Percentiles rank a stretch among this genome's conserved stretches.
Evolutionary conservation across 53 echinoderm and acorn worm genomes (phyloP).

Genomic region (Temnopleurus reevesii): DNA sequence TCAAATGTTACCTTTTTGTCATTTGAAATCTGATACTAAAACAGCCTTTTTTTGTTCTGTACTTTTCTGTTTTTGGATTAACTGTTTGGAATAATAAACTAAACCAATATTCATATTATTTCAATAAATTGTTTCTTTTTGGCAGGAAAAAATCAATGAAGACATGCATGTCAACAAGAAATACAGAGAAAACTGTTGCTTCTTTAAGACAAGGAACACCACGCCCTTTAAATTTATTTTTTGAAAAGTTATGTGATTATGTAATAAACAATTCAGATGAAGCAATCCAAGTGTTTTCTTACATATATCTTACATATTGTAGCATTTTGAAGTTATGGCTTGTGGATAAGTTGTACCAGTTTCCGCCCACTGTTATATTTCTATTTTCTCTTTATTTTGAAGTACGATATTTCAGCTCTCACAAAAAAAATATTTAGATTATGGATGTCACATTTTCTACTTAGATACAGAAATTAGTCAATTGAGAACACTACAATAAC

Average conservation of each 20-base stretch:
- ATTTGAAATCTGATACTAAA: not conserved
- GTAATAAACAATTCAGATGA: too few relatives aligned
- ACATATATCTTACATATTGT: not conserved
- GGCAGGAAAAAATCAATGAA: not conserved
- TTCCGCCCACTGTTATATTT: not conserved
- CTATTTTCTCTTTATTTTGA: not conserved
- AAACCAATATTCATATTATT: not conserved
- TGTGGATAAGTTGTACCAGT: slow-evolving; percentile 2
- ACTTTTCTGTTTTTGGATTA: not conserved
- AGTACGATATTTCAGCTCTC: slow-evolving; percentile 18
- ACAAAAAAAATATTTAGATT: not conserved
- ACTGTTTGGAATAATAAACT: too few relatives aligned
- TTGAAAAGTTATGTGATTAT: not conserved
- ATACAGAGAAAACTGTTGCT: not conserved
- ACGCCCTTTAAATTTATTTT: not conserved
- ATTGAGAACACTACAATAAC: not conserved
- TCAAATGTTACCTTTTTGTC: not conserved
- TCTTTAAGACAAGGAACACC: not conserved
- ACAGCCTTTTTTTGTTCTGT: not conserved
- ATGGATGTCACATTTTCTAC: not conserved
- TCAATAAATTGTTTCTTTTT: not conserved
- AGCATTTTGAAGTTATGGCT: not conserved
- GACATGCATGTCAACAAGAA: slow-evolving; percentile 7
- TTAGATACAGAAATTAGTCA: not conserved
- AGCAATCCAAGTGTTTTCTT: not conserved